A percentile compares a stretch with the other conserved stretches of the same genome.
phyloP scores from a whole-genome alignment of 30 jellyfish, hydroid and myxozoan genomes.

The Aurelia sp. region DNA sequence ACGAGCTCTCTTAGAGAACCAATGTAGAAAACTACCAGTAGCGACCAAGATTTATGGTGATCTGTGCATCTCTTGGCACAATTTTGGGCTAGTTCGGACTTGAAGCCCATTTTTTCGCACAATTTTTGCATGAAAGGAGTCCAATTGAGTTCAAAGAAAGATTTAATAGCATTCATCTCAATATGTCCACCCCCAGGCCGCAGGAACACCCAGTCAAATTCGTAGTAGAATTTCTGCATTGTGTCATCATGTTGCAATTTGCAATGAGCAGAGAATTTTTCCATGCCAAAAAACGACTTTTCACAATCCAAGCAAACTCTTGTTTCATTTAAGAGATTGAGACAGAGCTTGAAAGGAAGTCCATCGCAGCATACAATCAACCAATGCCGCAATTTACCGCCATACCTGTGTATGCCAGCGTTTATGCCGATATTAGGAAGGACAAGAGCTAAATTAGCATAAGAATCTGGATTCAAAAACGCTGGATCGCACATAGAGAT shows the following conservation, averaged over 20 bases:
- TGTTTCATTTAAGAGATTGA: background rate
- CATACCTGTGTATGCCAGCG: constrained; percentile 17
- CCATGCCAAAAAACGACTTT: no score
- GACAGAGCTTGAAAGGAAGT: constrained; percentile 1
- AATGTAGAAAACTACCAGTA: background rate
- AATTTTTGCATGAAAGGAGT: background rate
- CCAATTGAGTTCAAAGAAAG: constrained; percentile 18
- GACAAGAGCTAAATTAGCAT: no score
- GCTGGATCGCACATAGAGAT: constrained; percentile 12
- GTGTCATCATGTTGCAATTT: no score
- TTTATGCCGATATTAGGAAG: background rate
- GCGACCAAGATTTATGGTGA: background rate
- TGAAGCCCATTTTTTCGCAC: constrained; percentile 12
- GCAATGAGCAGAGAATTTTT: no score
- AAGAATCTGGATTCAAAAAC: no score
- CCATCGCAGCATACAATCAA: constrained; percentile 13
- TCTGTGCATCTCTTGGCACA: background rate
- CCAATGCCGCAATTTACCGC: constrained; percentile 3
- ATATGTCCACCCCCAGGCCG: no score
- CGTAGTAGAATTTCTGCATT: no score
- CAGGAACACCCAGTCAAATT: no score
- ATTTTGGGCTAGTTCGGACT: background rate
- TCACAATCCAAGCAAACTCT: background rate
- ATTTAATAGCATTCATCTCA: background rate
- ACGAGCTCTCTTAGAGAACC: background rate